Evolutionary conservation across 1,140 invertebrate genomes (phyloP).

Genomic region (Aporrectodea caliginosa): DNA sequence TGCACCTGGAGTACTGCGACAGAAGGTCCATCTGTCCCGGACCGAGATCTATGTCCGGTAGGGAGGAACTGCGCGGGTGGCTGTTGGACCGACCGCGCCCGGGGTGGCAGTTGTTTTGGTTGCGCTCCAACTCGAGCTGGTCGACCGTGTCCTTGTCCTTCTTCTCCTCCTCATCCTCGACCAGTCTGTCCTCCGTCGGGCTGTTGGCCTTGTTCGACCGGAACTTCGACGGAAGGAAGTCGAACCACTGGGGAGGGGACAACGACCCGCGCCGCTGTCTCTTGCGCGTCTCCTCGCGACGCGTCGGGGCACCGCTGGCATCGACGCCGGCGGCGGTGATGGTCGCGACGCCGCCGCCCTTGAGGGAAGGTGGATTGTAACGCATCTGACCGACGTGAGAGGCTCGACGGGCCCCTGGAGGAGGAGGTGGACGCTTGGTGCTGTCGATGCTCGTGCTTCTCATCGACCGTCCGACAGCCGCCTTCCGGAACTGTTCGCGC

Average conservation of each 20-base stretch:
- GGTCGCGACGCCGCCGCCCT: neutral
- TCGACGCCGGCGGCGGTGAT: neutral
- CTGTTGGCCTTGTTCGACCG: neutral
- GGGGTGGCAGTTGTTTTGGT: neutral
- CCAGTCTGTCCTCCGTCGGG: neutral
- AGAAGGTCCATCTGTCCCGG: neutral
- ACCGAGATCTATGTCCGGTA: neutral
- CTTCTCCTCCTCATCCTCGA: neutral
- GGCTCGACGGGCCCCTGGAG: neutral
- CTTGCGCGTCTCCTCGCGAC: neutral
- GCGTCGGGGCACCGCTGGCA: too few species aligned
- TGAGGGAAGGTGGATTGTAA: neutral
- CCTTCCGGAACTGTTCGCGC: constrained; percentile 30
- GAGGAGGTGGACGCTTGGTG: neutral
- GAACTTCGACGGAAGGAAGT: neutral
- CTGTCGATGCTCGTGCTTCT: constrained; percentile 6
- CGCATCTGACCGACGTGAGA: too few species aligned
- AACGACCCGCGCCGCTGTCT: neutral
- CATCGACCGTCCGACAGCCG: constrained; percentile 10
- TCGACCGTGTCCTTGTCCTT: neutral
- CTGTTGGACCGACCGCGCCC: neutral
- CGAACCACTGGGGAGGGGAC: constrained; percentile 5
- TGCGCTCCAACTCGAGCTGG: neutral
- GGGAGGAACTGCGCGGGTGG: neutral
- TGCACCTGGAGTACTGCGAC: neutral